phyloP scores from a whole-genome alignment of 2,797 vertebrate genomes.

The Crocidura indochinensis region DNA sequence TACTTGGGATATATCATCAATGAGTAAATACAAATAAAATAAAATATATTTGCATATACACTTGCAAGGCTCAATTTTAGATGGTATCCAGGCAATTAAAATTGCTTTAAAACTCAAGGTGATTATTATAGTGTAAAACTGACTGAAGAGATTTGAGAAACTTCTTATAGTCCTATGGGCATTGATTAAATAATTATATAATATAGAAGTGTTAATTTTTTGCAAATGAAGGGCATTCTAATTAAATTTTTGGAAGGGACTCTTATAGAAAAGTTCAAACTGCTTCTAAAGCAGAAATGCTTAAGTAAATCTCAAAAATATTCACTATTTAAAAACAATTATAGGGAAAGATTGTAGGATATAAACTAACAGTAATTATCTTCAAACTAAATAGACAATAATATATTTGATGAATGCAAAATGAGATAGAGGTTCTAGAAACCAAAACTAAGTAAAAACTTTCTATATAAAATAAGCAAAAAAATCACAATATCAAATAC shows the following conservation, averaged over 20 bases:
- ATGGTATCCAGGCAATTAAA: neutral
- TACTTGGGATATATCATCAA: too few relatives aligned
- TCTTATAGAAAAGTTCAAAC: neutral
- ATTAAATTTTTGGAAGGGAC: neutral
- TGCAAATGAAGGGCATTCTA: neutral
- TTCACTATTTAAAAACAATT: neutral
- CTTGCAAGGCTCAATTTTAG: neutral
- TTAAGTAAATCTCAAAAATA: neutral
- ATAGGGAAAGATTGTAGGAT: neutral
- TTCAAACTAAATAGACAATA: neutral
- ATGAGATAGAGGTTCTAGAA: neutral
- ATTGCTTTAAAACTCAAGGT: neutral
- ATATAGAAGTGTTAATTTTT: neutral
- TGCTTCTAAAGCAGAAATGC: neutral
- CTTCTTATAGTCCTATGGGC: too few relatives aligned
- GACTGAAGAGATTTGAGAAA: neutral
- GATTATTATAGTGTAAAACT: neutral
- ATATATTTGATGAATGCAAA: neutral
- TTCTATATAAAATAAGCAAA: neutral
- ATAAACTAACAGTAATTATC: neutral
- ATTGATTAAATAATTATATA: neutral
- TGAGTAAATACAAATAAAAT: too few relatives aligned
- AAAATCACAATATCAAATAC: neutral
- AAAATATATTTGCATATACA: neutral
- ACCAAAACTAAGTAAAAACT: neutral